Evolutionary conservation across 2,888 invertebrate species (phyloP).

Genomic region (Hydrotaea diabolus): DNA sequence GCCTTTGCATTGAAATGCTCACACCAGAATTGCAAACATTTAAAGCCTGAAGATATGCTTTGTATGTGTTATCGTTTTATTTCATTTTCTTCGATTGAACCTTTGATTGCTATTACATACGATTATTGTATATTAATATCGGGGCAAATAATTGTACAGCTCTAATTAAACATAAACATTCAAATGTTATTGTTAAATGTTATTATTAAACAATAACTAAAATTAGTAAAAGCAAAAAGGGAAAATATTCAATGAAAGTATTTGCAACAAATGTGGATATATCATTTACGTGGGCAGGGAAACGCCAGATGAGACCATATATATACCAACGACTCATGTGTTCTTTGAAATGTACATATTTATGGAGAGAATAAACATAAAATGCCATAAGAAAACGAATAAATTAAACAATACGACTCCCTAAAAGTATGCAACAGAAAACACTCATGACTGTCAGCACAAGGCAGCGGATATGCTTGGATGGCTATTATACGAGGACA

Average conservation of each 20-base stretch:
- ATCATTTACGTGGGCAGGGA: not conserved
- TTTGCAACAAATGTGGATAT: not conserved
- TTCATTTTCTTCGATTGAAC: not conserved
- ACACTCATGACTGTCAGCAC: not conserved
- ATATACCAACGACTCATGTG: not conserved
- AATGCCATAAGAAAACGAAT: slow-evolving; percentile 60
- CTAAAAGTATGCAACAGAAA: slow-evolving; percentile 55
- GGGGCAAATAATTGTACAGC: slow-evolving; percentile 51
- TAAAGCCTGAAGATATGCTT: slow-evolving; percentile 29
- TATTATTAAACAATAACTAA: slow-evolving; percentile 54
- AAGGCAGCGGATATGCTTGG: not conserved
- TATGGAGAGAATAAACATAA: slow-evolving; percentile 44
- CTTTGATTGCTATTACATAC: not conserved
- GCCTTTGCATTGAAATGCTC: too few relatives aligned
- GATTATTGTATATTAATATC: not conserved
- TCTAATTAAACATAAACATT: slow-evolving; percentile 62
- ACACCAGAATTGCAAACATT: too few relatives aligned
- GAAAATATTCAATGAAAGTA: not conserved
- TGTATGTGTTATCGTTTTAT: not conserved
- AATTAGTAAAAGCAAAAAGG: not conserved
- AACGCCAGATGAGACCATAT: not conserved
- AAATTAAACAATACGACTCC: slow-evolving; percentile 58
- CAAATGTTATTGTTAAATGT: slow-evolving; percentile 54
- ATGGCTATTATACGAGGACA: not conserved
- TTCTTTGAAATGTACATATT: not conserved